Conservation (phyloP, 2,113 vertebrate species). For the Sakesphorus luctuosus region DNA sequence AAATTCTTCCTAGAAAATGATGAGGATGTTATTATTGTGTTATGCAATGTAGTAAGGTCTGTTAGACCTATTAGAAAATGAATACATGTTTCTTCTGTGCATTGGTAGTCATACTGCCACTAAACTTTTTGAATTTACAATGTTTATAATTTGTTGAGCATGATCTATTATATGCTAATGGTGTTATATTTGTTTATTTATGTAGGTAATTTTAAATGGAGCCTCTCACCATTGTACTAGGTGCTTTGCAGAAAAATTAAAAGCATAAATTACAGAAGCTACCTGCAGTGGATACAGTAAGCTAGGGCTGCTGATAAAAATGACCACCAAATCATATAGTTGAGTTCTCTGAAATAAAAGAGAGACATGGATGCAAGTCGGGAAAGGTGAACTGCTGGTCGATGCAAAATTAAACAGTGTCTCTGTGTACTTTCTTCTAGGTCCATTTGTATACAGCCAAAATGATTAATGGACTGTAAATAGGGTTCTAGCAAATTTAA, state of each 20-base stretch:
- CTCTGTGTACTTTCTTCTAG: background rate
- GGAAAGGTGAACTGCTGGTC: background rate
- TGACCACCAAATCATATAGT: background rate
- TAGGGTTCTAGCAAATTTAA: background rate
- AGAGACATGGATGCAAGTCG: background rate
- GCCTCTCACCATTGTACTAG: background rate
- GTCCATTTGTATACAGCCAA: background rate
- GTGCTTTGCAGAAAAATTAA: conserved; percentile 45
- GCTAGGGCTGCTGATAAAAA: background rate
- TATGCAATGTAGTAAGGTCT: background rate
- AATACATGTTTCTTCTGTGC: background rate
- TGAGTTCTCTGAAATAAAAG: background rate
- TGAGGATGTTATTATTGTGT: background rate
- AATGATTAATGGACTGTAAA: background rate
- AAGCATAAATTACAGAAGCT: conserved; percentile 9
- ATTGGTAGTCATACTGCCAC: background rate
- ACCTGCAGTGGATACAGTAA: background rate
- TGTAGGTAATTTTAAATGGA: conserved; percentile 21
- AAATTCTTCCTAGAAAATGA: background rate
- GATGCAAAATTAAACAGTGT: background rate
- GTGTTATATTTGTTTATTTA: conserved; percentile 38
- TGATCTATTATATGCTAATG: conserved; percentile 5
- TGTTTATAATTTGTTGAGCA: background rate
- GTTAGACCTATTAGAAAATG: background rate
- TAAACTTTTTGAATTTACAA: background rate